Conservation (phyloP, 2,797 vertebrate genomes). For the Scolopax bukidnonensis region DNA sequence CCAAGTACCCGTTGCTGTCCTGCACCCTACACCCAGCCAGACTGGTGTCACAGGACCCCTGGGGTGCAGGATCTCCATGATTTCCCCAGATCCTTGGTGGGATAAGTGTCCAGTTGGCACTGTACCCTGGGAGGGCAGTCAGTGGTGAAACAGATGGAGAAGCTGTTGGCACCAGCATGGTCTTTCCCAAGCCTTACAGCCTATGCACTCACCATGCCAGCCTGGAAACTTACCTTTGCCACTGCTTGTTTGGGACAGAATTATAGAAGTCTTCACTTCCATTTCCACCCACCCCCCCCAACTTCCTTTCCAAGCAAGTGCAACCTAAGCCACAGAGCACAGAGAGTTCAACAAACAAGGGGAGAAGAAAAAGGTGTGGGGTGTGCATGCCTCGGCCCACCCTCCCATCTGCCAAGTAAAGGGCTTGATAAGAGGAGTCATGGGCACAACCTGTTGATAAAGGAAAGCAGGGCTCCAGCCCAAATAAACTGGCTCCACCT, state of each 20-base stretch:
- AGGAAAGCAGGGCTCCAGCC: not conserved
- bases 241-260: not conserved
- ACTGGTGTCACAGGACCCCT: not conserved
- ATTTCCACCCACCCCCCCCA: not conserved
- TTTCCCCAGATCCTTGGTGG: not conserved
- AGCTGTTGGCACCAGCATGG: fast-evolving
- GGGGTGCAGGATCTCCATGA: not conserved
- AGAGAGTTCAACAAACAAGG: not conserved
- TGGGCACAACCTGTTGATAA: not conserved
- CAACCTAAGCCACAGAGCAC: not conserved
- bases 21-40: not conserved
- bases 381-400: not conserved
- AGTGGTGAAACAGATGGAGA: not conserved
- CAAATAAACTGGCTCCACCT: not conserved
- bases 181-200: not conserved
- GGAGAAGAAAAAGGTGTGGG: not conserved
- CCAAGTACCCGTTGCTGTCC: not conserved
- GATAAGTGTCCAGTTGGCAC: not conserved
- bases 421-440: not conserved
- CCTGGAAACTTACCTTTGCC: not conserved
- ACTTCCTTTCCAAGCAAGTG: not conserved
- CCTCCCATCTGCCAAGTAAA: not conserved
- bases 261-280: not conserved
- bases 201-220: not conserved
- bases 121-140: not conserved